Percentiles rank a stretch among this genome's conserved stretches.
phyloP scores from a whole-genome alignment of 2,113 vertebrate species.

The Catharus minimus region DNA sequence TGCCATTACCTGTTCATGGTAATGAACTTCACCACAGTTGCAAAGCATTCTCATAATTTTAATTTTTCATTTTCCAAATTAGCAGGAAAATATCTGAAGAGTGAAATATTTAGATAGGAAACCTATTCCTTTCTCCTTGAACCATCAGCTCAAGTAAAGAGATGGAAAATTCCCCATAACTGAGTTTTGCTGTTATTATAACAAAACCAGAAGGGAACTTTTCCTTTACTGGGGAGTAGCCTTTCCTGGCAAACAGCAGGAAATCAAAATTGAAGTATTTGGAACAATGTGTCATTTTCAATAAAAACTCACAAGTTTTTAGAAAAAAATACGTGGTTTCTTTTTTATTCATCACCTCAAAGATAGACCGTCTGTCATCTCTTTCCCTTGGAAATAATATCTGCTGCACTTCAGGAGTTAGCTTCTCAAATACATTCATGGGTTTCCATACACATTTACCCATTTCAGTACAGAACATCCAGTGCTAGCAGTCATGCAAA shows the following conservation, averaged over 20 bases:
- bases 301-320: background rate
- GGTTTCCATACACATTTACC: background rate
- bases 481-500: background rate
- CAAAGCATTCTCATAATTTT: background rate
- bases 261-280: background rate
- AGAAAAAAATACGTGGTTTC: background rate
- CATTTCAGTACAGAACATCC: background rate
- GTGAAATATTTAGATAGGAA: background rate
- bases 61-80: background rate
- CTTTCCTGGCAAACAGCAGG: background rate
- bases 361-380: background rate
- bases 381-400: background rate
- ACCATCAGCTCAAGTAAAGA: background rate
- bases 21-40: background rate
- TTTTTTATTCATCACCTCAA: background rate
- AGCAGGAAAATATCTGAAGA: background rate
- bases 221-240: background rate
- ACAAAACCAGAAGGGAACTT: background rate
- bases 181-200: background rate
- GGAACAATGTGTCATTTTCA: background rate
- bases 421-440: background rate
- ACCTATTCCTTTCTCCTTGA: background rate
- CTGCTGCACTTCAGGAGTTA: background rate
- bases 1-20: background rate
- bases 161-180: background rate